Percentiles rank a stretch among this genome's conserved stretches.
These are phyloP conservation scores for Chydorus sphaericus DNA, from an alignment of 2,888 invertebrate genomes.

Conservation along the genomic window DNA sequence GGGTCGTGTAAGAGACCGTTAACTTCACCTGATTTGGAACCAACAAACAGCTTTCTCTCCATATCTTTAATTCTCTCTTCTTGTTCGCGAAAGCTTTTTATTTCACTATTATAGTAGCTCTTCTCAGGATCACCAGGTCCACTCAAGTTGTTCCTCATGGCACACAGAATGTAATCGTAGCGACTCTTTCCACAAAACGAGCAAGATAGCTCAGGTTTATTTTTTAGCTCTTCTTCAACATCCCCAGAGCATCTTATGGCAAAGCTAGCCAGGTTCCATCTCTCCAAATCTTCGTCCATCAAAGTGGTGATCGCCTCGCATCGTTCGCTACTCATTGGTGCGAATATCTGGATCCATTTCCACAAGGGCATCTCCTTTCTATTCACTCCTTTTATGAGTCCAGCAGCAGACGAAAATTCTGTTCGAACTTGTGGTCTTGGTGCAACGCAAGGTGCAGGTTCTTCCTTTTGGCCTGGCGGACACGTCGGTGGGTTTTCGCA, in stretches of 20 bases:
- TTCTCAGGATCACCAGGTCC: background rate
- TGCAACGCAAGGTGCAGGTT: no score
- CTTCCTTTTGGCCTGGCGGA: no score
- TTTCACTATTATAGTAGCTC: background rate
- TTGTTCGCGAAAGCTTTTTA: background rate
- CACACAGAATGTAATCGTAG: background rate
- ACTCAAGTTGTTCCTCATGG: background rate
- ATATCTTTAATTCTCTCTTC: no score
- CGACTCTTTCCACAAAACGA: background rate
- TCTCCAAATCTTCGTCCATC: background rate
- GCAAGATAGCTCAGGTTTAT: background rate
- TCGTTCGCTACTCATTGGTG: background rate
- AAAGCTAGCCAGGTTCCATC: background rate
- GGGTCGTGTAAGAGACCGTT: no score
- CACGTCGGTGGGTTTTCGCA: no score
- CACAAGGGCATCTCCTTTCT: no score
- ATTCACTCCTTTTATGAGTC: no score
- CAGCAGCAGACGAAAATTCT: no score
- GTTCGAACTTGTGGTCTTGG: no score
- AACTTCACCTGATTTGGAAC: no score
- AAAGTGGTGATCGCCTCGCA: background rate
- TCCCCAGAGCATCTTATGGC: background rate
- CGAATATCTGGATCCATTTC: background rate
- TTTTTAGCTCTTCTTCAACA: background rate
- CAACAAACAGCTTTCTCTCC: no score